Base-by-base conservation (phyloP, 2,797 vertebrate species). In the Oryzias dopingdopingensis region DNA sequence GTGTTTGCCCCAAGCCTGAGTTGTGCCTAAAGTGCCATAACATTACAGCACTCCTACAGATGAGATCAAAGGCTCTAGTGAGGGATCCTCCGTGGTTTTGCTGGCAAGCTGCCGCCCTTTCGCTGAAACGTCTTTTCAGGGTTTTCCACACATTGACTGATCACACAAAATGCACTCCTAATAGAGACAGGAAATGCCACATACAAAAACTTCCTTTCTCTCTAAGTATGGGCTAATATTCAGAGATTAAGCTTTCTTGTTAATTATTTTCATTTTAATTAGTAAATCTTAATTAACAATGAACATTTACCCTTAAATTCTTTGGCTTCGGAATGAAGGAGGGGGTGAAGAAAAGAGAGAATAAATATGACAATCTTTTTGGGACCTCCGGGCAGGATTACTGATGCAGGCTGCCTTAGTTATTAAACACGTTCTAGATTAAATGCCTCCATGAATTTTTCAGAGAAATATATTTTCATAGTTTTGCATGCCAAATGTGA, bases 401-500 rank as follows among this genome's bases (percentile, higher is more conserved):
- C 94, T 91, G 93, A 96, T 94, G 95, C 95, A 95, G 94, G 92
- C 95, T 95, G 94, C 89, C 93, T 90, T 93, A 93, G 93, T 95
- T 98, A 98, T 98, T 98, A 96, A 97, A 94, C 95, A 98, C 95
- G 93, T 95, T 95, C 94, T 95, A 98, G 97, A 98, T 98, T 97
- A 99, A 97, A 96, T 90, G 95, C 95, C 94, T 97, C 95, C 94
- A 94, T 95, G 95, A 96, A 96, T 98, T 98, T 98, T 94, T 93
- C 94, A 96, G 94, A 96, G 93, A 98, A 96, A 98, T 98, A 96
- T 93, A 96, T 96, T 97, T 96, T 95, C 95, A 96, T 95, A 95
- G 95, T 96, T 97, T 96, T 96, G 94, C 96, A 97, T 98, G 95
- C 95, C 95, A 98, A 97, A 97, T 96, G 94, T 97, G 96, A 98